These are phyloP conservation scores for Bombus haemorrhoidalis DNA, from an alignment of 1,140 invertebrate genomes.

Conservation along the genomic window DNA sequence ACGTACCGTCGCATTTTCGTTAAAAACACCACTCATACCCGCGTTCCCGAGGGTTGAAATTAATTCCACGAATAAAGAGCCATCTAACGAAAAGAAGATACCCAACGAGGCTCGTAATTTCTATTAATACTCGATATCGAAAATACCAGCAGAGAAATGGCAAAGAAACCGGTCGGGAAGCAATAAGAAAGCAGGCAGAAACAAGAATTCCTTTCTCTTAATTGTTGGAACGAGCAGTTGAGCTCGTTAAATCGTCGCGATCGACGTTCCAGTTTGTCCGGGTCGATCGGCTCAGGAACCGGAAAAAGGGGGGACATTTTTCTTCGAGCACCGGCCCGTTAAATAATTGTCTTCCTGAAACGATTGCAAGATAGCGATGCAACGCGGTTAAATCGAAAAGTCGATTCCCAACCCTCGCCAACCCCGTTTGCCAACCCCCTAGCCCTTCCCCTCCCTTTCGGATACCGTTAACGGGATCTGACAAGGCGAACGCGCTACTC, in stretches of 20 bases:
- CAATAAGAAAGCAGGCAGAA: neutral
- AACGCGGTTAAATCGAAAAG: constrained; percentile 60
- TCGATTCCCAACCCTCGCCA: constrained; percentile 31
- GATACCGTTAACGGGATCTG: constrained; percentile 51
- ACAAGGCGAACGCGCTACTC: constrained; percentile 40
- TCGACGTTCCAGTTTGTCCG: constrained; percentile 13
- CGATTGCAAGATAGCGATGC: constrained; percentile 57
- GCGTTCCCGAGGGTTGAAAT: neutral
- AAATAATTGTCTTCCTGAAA: constrained; percentile 56
- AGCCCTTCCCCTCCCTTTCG: neutral
- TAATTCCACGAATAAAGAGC: neutral
- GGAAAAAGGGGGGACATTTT: constrained; percentile 10
- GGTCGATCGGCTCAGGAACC: neutral
- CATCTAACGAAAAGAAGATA: neutral
- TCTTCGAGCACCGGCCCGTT: constrained; percentile 15
- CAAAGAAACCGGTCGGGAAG: neutral
- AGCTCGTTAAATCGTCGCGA: constrained; percentile 14
- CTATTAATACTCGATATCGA: neutral
- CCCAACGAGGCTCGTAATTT: neutral
- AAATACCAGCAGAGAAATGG: neutral
- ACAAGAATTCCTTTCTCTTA: neutral
- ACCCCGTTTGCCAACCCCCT: neutral
- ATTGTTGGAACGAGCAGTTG: neutral
- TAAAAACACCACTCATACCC: neutral
- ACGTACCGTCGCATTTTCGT: neutral